Percentiles rank a stretch among this genome's conserved stretches.
phyloP scores from a whole-genome alignment of 2,113 vertebrate genomes.

The Eleginops maclovinus region DNA sequence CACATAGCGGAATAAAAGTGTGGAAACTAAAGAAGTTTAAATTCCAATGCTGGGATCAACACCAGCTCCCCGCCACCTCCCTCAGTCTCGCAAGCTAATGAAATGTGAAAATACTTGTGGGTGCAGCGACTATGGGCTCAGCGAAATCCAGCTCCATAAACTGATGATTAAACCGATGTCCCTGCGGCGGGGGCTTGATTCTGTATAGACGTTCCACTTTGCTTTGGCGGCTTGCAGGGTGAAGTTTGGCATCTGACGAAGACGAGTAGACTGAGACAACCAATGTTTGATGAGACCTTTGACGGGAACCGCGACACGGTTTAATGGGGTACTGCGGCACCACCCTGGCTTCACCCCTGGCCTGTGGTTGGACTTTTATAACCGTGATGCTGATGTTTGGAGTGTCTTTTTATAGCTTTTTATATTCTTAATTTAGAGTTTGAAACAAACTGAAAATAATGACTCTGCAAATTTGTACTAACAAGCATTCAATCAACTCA shows the following conservation, averaged over 20 bases:
- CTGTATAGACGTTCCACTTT: constrained; percentile 66
- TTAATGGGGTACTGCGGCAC: constrained; percentile 50
- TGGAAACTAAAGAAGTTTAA: constrained; percentile 65
- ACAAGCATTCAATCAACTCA: constrained; percentile 43
- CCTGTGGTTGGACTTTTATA: constrained; percentile 41
- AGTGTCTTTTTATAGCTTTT: constrained; percentile 29
- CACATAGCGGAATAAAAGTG: constrained; percentile 23
- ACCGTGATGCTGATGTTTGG: constrained; percentile 28
- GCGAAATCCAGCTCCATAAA: constrained; percentile 80
- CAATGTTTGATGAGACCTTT: constrained; percentile 74
- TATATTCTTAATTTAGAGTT: constrained; percentile 57
- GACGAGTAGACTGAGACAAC: constrained; percentile 74
- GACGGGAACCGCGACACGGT: constrained; percentile 31
- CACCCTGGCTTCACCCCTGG: constrained; percentile 46
- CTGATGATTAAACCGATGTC: constrained; percentile 78
- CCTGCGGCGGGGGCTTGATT: constrained; percentile 76
- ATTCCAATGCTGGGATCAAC: constrained; percentile 52
- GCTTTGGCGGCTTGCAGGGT: constrained; percentile 28
- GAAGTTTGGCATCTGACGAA: constrained; percentile 65
- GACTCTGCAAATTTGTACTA: constrained; percentile 36
- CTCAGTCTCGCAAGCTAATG: constrained; percentile 70
- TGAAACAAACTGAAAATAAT: constrained; percentile 58
- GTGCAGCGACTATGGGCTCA: constrained; percentile 76
- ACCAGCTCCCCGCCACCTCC: constrained; percentile 40
- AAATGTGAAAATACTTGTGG: constrained; percentile 86